Percentiles rank a stretch among this genome's conserved stretches.
Conservation (phyloP, 2,797 vertebrate species). For the Gephyroberyx darwinii region DNA sequence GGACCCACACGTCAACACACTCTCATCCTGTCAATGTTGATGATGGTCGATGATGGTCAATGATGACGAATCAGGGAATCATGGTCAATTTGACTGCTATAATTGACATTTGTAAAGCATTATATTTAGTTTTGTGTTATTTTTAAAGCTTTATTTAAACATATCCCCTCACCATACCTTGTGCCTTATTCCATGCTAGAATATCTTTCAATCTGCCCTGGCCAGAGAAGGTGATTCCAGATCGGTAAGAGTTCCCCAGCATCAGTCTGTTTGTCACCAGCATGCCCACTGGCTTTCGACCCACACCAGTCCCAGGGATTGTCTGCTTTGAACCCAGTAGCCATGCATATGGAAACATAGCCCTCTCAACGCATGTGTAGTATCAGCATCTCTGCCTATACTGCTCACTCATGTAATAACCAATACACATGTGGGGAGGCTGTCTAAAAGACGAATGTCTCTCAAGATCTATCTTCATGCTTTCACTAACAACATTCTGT, state of each 20-base stretch:
- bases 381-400: conserved; percentile 43
- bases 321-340: conserved; percentile 11
- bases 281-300: conserved; percentile 78
- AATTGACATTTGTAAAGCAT: neutral
- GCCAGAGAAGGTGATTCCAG: conserved; percentile 95
- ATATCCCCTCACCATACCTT: conserved; percentile 84
- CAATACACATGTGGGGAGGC: conserved; percentile 21
- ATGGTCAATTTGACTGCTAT: neutral
- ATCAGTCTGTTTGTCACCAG: conserved; percentile 72
- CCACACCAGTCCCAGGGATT: conserved; percentile 38
- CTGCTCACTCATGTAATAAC: conserved; percentile 46
- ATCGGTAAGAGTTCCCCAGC: conserved; percentile 90
- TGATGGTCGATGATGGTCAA: neutral
- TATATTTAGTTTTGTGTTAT: neutral
- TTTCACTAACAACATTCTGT: conserved; percentile 73
- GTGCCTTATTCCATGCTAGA: conserved; percentile 90
- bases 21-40: neutral
- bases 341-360: conserved; percentile 18
- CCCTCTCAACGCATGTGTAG: conserved; percentile 68
- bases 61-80: too few species aligned
- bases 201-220: conserved; percentile 99
- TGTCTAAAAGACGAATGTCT: conserved; percentile 3
- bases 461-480: conserved; percentile 50
- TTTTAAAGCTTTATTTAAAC: conserved; percentile 43
- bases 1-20: neutral